Percentiles rank a stretch among this genome's conserved stretches.
These are phyloP conservation scores for Spea bombifrons DNA, from an alignment of 2,113 vertebrate genomes.

Conservation along the genomic window DNA sequence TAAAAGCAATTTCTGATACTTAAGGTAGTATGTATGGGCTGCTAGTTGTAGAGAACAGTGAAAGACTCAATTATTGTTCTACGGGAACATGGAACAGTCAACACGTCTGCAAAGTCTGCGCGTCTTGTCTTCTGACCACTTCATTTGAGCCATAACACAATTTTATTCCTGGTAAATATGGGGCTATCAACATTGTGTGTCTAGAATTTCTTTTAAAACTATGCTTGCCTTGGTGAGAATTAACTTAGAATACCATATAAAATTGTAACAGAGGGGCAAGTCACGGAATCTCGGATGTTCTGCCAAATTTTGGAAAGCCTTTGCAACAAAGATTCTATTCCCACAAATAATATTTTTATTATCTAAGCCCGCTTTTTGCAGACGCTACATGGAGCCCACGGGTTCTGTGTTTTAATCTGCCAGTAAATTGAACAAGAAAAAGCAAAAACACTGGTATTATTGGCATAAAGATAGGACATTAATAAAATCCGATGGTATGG, in stretches of 20 bases:
- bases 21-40: not conserved
- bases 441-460: not conserved
- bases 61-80: conserved; percentile 21
- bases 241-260: not conserved
- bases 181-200: not conserved
- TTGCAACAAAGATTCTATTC: not conserved
- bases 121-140: not conserved
- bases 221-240: not conserved
- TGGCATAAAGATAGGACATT: not conserved
- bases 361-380: not conserved
- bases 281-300: not conserved
- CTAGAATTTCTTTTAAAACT: not conserved
- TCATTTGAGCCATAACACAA: not conserved
- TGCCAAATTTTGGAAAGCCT: not conserved
- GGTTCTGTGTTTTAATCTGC: not conserved
- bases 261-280: not conserved
- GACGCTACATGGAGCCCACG: not conserved
- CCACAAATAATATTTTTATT: not conserved
- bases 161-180: not conserved
- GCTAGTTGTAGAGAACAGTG: not conserved
- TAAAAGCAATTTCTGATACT: conserved; percentile 20
- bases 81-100: conserved; percentile 5
- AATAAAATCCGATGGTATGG: not conserved
- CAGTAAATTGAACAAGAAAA: not conserved
- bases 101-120: not conserved